A percentile compares a stretch with the other conserved stretches of the same genome.
Conservation (phyloP, 1,140 invertebrate species). For the Alviniconcha marisindica region DNA sequence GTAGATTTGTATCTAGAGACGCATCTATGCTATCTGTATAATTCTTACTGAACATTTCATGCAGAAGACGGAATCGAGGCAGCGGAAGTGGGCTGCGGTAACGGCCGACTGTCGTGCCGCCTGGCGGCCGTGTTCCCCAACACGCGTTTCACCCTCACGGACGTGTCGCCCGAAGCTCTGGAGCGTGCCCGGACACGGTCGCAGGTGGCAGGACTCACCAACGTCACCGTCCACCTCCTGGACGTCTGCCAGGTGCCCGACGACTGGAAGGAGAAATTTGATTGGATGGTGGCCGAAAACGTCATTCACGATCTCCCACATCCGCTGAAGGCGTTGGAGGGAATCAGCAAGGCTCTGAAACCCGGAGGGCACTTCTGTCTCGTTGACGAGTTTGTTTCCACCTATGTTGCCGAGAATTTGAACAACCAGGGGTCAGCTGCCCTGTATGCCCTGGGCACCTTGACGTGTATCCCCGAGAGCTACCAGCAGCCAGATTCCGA, state of each 20-base stretch:
- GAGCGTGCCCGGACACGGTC: constrained; percentile 34
- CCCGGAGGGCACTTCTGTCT: constrained; percentile 24
- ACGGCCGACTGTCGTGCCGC: constrained; percentile 29
- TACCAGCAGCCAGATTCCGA: constrained; percentile 20
- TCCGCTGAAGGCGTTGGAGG: constrained; percentile 3
- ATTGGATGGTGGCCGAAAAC: too few relatives aligned
- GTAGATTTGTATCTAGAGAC: too few relatives aligned
- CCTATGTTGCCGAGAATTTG: constrained; percentile 6
- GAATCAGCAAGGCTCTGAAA: constrained; percentile 1
- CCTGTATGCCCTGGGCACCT: constrained; percentile 20
- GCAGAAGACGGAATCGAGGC: constrained; percentile 37
- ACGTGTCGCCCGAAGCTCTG: constrained; percentile 32
- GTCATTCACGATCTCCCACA: constrained; percentile 33
- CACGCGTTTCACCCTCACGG: constrained; percentile 46
- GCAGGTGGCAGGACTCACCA: constrained; percentile 35
- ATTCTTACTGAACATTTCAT: neutral
- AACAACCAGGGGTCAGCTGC: neutral
- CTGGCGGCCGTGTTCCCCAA: constrained; percentile 52
- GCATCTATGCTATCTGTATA: too few relatives aligned
- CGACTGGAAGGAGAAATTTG: constrained; percentile 44
- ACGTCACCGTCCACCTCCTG: constrained; percentile 39
- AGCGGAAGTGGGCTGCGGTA: constrained; percentile 52
- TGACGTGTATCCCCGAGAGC: constrained; percentile 27
- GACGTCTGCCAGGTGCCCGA: constrained; percentile 49
- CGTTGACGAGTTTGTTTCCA: constrained; percentile 10